Conservation (phyloP, 2,113 vertebrate species). For the Riparia riparia region DNA sequence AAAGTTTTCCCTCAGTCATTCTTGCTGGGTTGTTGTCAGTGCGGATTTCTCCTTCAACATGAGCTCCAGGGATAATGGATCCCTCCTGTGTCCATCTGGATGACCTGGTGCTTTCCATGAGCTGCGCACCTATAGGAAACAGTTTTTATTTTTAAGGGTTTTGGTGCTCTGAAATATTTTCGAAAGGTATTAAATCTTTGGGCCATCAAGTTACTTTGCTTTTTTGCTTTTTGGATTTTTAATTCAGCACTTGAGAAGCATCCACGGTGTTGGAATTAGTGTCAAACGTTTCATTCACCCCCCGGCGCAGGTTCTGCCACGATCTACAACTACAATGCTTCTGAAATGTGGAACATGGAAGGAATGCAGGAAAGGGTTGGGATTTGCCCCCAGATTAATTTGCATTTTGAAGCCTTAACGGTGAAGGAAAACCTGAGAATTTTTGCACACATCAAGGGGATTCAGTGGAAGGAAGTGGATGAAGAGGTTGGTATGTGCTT, state of each 20-base stretch:
- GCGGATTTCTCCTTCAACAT: not conserved
- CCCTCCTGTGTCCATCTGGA: not conserved
- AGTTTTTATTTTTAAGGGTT: not conserved
- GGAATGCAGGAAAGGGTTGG: slow-evolving; percentile 83
- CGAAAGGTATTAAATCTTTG: not conserved
- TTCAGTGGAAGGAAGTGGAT: slow-evolving; percentile 76
- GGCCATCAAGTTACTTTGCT: not conserved
- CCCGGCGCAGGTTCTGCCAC: slow-evolving; percentile 76
- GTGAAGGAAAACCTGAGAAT: slow-evolving; percentile 90
- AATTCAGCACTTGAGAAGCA: not conserved
- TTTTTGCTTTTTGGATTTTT: not conserved
- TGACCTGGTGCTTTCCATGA: not conserved
- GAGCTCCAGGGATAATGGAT: not conserved
- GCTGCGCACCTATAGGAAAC: not conserved
- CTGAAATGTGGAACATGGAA: slow-evolving; percentile 75
- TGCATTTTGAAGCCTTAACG: slow-evolving; percentile 90
- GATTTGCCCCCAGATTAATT: slow-evolving; percentile 90
- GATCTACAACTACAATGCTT: slow-evolving; percentile 80
- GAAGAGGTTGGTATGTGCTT: slow-evolving; percentile 54
- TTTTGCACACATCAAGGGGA: slow-evolving; percentile 91
- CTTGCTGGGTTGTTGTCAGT: not conserved
- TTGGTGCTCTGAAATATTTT: not conserved
- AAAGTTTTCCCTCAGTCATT: not conserved
- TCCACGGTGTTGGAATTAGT: not conserved
- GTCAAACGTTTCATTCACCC: not conserved